These are phyloP conservation scores for Diplosoma virens DNA, from an alignment of 23 tunicate species.

Conservation along the genomic window DNA sequence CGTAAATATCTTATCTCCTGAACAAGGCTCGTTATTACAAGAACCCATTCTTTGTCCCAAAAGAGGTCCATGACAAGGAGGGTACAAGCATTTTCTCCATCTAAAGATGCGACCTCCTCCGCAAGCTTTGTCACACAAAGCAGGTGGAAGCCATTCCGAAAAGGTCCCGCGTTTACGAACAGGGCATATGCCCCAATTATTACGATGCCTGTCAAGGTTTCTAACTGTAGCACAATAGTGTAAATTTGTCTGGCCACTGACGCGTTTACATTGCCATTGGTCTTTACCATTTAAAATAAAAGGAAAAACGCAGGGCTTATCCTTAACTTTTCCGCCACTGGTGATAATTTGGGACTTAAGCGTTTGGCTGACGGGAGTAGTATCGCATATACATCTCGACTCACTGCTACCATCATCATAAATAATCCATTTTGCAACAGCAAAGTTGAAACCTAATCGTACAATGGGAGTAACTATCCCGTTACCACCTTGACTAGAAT, in stretches of 20 bases:
- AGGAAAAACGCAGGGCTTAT: constrained; percentile 72
- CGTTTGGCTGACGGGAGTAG: background rate
- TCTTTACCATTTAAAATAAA: constrained; percentile 42
- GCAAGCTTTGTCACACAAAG: constrained; percentile 62
- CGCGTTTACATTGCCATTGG: constrained; percentile 31
- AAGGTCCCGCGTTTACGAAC: constrained; percentile 26
- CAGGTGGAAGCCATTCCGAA: constrained; percentile 46
- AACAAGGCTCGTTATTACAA: constrained; percentile 53
- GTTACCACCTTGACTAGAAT: background rate
- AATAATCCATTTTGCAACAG: constrained; percentile 28
- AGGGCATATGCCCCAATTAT: constrained; percentile 76
- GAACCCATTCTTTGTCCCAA: background rate
- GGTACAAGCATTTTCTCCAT: constrained; percentile 47
- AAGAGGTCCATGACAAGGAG: constrained; percentile 33
- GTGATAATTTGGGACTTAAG: background rate
- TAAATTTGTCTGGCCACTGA: background rate
- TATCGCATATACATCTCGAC: constrained; percentile 9
- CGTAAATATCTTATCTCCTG: constrained; percentile 52
- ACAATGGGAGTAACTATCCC: background rate
- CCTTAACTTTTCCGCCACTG: constrained; percentile 61
- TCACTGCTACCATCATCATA: background rate
- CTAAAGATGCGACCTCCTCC: constrained; percentile 60
- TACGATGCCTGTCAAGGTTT: constrained; percentile 48
- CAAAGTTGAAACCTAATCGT: background rate
- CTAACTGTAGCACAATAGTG: constrained; percentile 40